A percentile compares a stretch with the other conserved stretches of the same genome.
phyloP scores from a whole-genome alignment of 1,140 invertebrate genomes.

The Drosophila micromelanica region DNA sequence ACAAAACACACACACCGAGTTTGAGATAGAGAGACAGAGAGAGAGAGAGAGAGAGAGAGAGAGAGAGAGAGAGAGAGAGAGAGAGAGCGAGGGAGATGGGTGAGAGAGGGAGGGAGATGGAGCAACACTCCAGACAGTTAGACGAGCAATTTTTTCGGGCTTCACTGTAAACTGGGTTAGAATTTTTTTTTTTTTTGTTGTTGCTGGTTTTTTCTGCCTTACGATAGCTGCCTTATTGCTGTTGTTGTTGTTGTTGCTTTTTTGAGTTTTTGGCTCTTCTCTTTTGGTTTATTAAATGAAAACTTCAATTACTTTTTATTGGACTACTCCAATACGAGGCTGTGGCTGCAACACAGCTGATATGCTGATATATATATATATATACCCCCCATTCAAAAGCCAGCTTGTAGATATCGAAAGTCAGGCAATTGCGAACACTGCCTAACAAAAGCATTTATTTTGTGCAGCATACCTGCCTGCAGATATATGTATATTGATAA shows the following conservation, averaged over 20 bases:
- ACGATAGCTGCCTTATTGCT: slow-evolving; percentile 22
- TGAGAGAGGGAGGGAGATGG: not conserved
- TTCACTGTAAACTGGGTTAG: slow-evolving; percentile 52
- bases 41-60: not conserved
- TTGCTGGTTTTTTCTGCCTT: not conserved
- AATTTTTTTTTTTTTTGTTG: slow-evolving; percentile 41
- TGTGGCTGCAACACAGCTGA: not conserved
- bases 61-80: not conserved
- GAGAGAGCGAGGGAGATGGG: not conserved
- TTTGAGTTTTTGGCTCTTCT: not conserved
- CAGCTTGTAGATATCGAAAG: no score
- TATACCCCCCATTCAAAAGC: not conserved
- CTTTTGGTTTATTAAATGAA: slow-evolving; percentile 71
- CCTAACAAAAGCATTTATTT: no score
- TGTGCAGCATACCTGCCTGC: no score
- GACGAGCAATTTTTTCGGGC: slow-evolving; percentile 31
- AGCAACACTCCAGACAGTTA: slow-evolving; percentile 2
- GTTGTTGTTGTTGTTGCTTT: slow-evolving; percentile 26
- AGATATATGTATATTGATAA: no score
- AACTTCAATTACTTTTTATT: slow-evolving; percentile 82
- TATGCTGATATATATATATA: no score
- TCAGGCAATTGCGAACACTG: no score
- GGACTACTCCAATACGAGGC: slow-evolving; percentile 45
- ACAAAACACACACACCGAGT: slow-evolving; percentile 5
- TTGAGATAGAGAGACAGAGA: slow-evolving; percentile 4